Evolutionary conservation across 2,797 vertebrate genomes (phyloP).

Genomic region (Microhierax caerulescens): DNA sequence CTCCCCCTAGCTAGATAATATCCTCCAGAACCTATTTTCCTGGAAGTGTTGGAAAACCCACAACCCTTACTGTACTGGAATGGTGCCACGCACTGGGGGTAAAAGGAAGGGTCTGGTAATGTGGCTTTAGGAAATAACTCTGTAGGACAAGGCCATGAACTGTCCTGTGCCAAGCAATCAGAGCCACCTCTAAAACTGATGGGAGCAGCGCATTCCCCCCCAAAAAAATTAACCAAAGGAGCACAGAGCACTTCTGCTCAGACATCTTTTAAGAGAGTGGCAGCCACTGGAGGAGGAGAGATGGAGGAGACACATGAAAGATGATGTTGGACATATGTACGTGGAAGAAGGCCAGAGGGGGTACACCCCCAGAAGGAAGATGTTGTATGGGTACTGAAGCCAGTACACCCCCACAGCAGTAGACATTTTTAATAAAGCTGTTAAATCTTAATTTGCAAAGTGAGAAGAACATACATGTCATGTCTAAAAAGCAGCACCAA

Average conservation of each 20-base stretch:
- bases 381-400: fast-evolving
- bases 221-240: neutral
- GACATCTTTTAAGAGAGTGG: neutral
- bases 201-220: neutral
- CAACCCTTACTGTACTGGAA: neutral
- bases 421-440: neutral
- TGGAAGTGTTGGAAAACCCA: neutral
- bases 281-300: neutral
- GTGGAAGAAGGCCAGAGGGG: neutral
- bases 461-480: neutral
- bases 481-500: neutral
- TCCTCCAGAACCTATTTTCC: neutral
- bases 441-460: neutral
- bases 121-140: neutral
- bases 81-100: neutral
- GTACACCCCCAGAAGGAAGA: neutral
- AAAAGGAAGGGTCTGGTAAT: neutral
- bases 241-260: neutral
- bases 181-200: neutral
- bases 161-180: neutral
- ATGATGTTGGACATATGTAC: neutral
- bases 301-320: neutral
- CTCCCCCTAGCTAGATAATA: neutral
- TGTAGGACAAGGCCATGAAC: neutral
- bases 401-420: fast-evolving